Evolutionary conservation across 23 tunicate species (phyloP), one percentile per base, ranked within the genome.

Genomic region (Styela clava): DNA sequence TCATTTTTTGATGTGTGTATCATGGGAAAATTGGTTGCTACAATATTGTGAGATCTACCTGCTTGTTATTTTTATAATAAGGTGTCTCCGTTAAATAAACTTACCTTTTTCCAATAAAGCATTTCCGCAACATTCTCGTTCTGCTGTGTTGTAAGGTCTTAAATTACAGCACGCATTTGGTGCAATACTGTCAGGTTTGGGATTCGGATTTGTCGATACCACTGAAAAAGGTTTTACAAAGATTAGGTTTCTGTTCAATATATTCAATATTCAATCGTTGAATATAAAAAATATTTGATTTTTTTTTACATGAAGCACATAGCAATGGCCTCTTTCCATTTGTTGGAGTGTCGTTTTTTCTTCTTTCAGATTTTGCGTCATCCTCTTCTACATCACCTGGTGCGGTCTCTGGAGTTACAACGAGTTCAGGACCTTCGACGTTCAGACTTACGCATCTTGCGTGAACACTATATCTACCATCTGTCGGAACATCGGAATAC

Each of bases 81-180:
- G n/a, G n/a, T n/a, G n/a, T n/a, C n/a, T n/a, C n/a, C n/a, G n/a
- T n/a, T n/a, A n/a, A n/a, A 51, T 51, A 29, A 2, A 73, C 86
- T 81, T 69, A 85, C 89, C 69, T 52, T 33, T 79, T 69, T 37
- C 33, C 16, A 85, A 64, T 3, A 83, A 73, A 9, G 62, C 33
- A 16, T 25, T 62, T n/a, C 86, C 86, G 79, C 92, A 87, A 35
- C 92, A 87, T 34, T 32, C 62, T 51, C 79, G 30, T 19, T 32
- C 68, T 2, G 68, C 86, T 16, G 72, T 65, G 52, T 73, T 62
- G 74, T 88, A 88, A 18, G 98, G 89, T 35, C 88, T 67, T 20
- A 21, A 24, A 0, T 82, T 92, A 64, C 98, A 92, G 34, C 98
- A 92, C 2, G 91, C 94, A 67, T 92, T 86, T 1, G 94, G 94